Evolutionary conservation across 1,140 invertebrate genomes (phyloP).

Genomic region (Trichoplusia ni): DNA sequence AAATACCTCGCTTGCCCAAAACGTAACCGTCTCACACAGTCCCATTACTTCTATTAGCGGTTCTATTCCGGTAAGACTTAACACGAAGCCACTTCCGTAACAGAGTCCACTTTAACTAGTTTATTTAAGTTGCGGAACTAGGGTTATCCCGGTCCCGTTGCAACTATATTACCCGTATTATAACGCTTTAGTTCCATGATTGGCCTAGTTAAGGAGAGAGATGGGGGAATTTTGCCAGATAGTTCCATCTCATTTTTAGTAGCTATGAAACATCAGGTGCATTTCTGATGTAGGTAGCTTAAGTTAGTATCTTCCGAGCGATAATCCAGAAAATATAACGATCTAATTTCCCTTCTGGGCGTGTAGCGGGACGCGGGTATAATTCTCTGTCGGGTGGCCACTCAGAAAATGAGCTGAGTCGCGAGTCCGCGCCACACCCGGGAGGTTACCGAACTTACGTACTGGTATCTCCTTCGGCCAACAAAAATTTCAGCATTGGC

Average conservation of each 20-base stretch:
- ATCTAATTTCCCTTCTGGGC: constrained; percentile 43
- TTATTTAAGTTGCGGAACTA: constrained; percentile 4
- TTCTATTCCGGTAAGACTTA: too few species aligned
- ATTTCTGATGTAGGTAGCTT: not conserved
- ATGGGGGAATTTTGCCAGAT: too few species aligned
- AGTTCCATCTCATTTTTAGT: too few species aligned
- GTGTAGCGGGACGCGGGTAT: constrained; percentile 33
- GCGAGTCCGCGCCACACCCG: constrained; percentile 14
- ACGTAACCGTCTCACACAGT: too few species aligned
- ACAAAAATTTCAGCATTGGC: too few species aligned
- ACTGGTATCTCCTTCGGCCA: too few species aligned
- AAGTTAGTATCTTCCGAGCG: constrained; percentile 21
- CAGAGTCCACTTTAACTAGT: not conserved
- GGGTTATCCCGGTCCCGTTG: not conserved
- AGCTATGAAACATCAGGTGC: too few species aligned
- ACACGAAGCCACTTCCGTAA: not conserved
- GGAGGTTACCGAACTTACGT: constrained; percentile 18
- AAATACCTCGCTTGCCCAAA: too few species aligned
- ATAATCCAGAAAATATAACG: constrained; percentile 35
- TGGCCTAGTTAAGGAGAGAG: too few species aligned
- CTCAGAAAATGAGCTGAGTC: constrained; percentile 48
- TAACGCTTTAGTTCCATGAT: too few species aligned
- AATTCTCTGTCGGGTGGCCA: constrained; percentile 48
- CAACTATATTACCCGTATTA: too few species aligned
- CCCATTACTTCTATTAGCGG: too few species aligned